phyloP scores from a whole-genome alignment of 2,888 invertebrate genomes.

The Calameuta filiformis region DNA sequence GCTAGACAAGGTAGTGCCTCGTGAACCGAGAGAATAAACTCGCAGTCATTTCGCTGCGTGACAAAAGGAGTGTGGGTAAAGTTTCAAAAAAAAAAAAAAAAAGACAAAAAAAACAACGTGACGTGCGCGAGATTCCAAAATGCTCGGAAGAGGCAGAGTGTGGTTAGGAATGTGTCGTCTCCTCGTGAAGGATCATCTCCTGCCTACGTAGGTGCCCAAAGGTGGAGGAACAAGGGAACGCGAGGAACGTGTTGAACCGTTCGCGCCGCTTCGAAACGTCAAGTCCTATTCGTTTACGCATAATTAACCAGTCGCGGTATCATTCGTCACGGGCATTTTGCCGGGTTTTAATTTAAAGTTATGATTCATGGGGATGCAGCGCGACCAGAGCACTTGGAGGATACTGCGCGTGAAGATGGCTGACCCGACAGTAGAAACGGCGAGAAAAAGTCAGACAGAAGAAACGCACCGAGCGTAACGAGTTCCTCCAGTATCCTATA shows the following conservation, averaged over 20 bases:
- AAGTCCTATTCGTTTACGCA: slow-evolving; percentile 23
- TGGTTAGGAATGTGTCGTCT: background rate
- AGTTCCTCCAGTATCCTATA: background rate
- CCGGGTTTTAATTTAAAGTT: slow-evolving; percentile 41
- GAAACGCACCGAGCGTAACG: background rate
- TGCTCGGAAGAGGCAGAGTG: background rate
- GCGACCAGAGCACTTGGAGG: background rate
- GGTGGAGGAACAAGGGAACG: background rate
- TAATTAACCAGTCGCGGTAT: slow-evolving; percentile 26
- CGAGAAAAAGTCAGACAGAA: background rate
- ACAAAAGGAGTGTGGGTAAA: background rate
- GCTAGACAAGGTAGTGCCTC: background rate
- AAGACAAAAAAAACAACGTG: slow-evolving; percentile 23
- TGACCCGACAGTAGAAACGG: background rate
- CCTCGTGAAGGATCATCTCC: background rate
- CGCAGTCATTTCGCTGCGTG: background rate
- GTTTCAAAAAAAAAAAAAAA: background rate
- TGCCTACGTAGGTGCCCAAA: background rate
- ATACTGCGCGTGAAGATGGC: background rate
- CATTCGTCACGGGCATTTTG: slow-evolving; percentile 20
- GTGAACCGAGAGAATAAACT: background rate
- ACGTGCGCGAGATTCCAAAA: slow-evolving; percentile 10
- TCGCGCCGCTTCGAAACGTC: background rate
- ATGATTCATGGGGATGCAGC: slow-evolving; percentile 24
- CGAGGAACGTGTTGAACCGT: background rate